Evolutionary conservation across 2,888 invertebrate genomes (phyloP).

Genomic region (Frankliniella fusca): DNA sequence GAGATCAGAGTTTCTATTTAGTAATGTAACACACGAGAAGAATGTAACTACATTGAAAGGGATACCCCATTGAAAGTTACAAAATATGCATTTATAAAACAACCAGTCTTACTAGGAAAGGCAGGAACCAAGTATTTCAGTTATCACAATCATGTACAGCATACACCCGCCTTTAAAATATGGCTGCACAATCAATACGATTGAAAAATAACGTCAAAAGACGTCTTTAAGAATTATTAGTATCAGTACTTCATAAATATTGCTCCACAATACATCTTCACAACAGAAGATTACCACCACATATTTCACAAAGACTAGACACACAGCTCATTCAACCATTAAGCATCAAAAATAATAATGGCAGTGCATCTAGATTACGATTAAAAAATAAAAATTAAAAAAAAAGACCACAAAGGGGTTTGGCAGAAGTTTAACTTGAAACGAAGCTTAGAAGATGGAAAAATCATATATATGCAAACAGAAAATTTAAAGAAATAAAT

Average conservation of each 20-base stretch:
- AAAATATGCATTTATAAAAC: neutral
- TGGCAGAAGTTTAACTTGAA: no score
- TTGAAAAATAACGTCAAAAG: neutral
- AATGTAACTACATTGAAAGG: neutral
- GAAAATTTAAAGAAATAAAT: no score
- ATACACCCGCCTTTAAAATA: neutral
- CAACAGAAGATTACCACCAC: neutral
- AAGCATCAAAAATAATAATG: neutral
- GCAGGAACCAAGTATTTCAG: neutral
- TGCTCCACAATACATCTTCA: neutral
- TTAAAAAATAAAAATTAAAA: no score
- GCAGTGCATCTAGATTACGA: no score
- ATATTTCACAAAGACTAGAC: neutral
- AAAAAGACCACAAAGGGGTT: no score
- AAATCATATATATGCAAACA: no score
- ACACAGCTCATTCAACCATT: neutral
- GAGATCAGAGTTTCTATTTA: neutral
- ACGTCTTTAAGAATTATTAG: neutral
- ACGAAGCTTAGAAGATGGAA: no score
- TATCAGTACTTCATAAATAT: neutral
- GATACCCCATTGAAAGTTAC: no score
- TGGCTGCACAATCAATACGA: neutral
- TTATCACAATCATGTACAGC: constrained; percentile 19
- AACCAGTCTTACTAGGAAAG: neutral
- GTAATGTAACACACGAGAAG: neutral